A percentile compares a stretch with the other conserved stretches of the same genome.
Conservation (phyloP, 2,888 invertebrate genomes). For the Mythimna ferrago region DNA sequence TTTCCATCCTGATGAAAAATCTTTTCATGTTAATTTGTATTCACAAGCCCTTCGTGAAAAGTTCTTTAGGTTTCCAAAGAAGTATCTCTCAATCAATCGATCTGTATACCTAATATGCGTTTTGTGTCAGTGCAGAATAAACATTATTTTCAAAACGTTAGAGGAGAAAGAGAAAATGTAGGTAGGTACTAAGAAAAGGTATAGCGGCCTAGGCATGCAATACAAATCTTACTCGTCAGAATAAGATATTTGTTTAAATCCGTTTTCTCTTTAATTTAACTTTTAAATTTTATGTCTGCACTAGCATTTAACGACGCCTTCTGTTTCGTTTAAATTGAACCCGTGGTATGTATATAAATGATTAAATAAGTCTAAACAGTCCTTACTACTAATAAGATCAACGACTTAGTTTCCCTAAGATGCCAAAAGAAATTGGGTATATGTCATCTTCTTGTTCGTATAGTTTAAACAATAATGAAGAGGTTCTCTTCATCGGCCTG, state of each 20-base stretch:
- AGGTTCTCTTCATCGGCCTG: not conserved
- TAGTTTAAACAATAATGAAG: not conserved
- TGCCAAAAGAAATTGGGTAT: not conserved
- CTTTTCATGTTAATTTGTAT: too few species aligned
- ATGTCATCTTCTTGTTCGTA: not conserved
- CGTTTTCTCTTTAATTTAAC: conserved; percentile 63
- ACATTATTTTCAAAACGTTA: not conserved
- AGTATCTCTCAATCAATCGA: too few species aligned
- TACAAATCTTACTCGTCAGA: conserved; percentile 28
- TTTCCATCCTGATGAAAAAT: not conserved
- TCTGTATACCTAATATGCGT: too few species aligned
- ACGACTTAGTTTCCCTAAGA: not conserved
- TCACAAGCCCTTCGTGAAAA: too few species aligned
- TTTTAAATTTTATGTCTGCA: conserved; percentile 49
- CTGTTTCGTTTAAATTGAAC: conserved; percentile 18
- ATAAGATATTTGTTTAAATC: conserved; percentile 36
- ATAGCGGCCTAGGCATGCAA: conserved; percentile 11
- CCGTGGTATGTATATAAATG: conserved; percentile 40
- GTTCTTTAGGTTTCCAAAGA: too few species aligned
- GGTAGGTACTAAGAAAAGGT: conserved; percentile 15
- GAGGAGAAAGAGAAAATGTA: conserved; percentile 21
- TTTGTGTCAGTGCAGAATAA: too few species aligned
- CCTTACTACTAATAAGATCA: not conserved
- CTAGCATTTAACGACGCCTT: conserved; percentile 29
- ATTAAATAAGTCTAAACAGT: conserved; percentile 4